Evolutionary conservation across 1,140 invertebrate species (phyloP).

Genomic region (Helicoverpa armigera): DNA sequence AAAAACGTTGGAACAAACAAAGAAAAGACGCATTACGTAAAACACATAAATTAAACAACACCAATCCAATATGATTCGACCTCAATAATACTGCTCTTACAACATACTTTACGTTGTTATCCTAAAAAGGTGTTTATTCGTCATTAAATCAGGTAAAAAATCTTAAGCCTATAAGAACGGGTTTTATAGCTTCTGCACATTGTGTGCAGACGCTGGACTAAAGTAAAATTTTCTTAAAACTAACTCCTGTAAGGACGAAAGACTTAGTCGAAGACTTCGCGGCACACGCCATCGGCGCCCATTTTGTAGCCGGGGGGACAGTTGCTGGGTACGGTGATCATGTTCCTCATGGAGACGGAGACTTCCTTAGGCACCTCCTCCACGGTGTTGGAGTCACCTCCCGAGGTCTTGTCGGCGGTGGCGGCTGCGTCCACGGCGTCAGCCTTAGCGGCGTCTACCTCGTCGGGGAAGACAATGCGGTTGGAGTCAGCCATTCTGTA

Average conservation of each 20-base stretch:
- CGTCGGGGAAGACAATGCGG: constrained; percentile 71
- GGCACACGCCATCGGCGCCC: constrained; percentile 74
- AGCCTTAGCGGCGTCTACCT: constrained; percentile 62
- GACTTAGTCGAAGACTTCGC: constrained; percentile 68
- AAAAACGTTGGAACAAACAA: neutral
- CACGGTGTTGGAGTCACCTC: constrained; percentile 56
- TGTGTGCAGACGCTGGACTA: too few species aligned
- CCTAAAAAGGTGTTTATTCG: neutral
- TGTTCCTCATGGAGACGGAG: constrained; percentile 59
- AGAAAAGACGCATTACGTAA: neutral
- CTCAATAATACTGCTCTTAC: constrained; percentile 40
- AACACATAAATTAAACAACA: neutral
- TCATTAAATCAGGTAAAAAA: neutral
- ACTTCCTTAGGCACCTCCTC: constrained; percentile 50
- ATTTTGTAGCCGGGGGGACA: constrained; percentile 71
- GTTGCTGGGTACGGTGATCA: constrained; percentile 71
- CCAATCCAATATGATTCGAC: constrained; percentile 12
- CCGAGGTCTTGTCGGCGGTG: constrained; percentile 53
- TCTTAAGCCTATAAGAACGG: neutral
- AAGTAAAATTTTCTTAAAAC: neutral
- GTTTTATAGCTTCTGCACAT: neutral
- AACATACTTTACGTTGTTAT: neutral
- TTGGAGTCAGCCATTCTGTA: constrained; percentile 73
- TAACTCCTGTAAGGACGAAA: neutral
- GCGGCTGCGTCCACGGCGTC: constrained; percentile 30